Conservation (phyloP, 2,797 vertebrate species). For the Pipistrellus kuhlii region DNA sequence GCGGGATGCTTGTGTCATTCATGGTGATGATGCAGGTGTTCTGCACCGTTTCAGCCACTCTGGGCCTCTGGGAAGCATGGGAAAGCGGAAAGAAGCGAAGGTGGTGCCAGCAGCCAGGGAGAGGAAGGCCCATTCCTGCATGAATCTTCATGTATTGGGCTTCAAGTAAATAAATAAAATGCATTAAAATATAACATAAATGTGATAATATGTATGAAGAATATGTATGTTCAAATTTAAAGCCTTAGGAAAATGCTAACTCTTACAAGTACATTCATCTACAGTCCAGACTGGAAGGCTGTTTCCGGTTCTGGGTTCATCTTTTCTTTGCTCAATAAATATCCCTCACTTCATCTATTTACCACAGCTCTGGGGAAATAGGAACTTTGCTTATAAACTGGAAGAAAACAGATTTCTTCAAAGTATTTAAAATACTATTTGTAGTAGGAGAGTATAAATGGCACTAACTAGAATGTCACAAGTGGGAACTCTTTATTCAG, state of each 20-base stretch:
- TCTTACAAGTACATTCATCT: accelerated
- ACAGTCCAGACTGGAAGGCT: no score
- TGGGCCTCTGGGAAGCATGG: no score
- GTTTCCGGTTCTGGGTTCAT: accelerated
- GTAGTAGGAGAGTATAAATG: not conserved
- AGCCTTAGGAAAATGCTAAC: not conserved
- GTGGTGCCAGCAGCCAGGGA: no score
- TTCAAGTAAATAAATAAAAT: not conserved
- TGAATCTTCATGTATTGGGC: no score
- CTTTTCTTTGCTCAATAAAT: not conserved
- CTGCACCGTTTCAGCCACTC: no score
- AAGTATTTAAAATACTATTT: not conserved
- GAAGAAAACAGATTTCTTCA: not conserved
- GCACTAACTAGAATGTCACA: no score
- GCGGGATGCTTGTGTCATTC: no score
- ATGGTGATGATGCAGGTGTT: no score
- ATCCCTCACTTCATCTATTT: not conserved
- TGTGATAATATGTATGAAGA: accelerated
- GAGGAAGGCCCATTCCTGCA: no score
- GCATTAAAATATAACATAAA: not conserved
- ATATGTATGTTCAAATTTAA: accelerated
- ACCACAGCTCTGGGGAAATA: not conserved
- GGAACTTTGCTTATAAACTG: not conserved
- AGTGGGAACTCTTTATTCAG: accelerated
- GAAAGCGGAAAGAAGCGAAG: no score